Base-by-base conservation (phyloP, 2,888 invertebrate species). In the Harpagoxenus sublaevis region DNA sequence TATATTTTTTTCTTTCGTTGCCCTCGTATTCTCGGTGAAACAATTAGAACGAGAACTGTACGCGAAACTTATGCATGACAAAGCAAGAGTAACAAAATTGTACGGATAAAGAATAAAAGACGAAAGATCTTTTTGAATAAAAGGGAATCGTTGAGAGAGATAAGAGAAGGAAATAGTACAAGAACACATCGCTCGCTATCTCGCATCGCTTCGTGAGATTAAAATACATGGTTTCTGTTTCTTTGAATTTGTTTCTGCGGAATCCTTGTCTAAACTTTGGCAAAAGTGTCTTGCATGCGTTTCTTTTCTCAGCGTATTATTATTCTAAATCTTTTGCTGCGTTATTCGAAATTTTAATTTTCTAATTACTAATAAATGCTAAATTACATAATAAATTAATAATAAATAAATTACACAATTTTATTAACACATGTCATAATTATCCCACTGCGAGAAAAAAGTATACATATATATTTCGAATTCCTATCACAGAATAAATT, bases 171-270 rank as follows among this genome's bases (percentile, higher is more conserved):
- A 45, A 68, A 55, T 42, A 55, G 42, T 42, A 45, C 78, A 57
- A 53, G 31, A 68, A n/a, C 39, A 12, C 39, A 28, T 39, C 35
- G 48, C 35, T 63, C 39, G 35, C 23, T 62, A 60, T 57, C 62
- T 74, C 48, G 35, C 23, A 39, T 65, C 8, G 39, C 12, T 42
- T 55, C 18, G 31, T 31, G 8, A 65, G 65, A 77, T 77, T 77
- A 66, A 78, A 66, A 31, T 42, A n/a, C 28, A 28, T 15, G 23
- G n/a, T 66, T 12, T n/a, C 31, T n/a, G 5, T 31, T 55, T 31
- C 31, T 18, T 66, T 45, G 23, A 45, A 2, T 31, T 28, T 10
- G 28, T 66, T 3, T 48, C 48, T 31, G 28, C 18, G 28, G 28
- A 66, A 66, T 48, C 28, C 28, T 66, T 48, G 28, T 28, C 28